Base-by-base conservation (phyloP, 2,888 invertebrate species). In the Tenthredo amoena region DNA sequence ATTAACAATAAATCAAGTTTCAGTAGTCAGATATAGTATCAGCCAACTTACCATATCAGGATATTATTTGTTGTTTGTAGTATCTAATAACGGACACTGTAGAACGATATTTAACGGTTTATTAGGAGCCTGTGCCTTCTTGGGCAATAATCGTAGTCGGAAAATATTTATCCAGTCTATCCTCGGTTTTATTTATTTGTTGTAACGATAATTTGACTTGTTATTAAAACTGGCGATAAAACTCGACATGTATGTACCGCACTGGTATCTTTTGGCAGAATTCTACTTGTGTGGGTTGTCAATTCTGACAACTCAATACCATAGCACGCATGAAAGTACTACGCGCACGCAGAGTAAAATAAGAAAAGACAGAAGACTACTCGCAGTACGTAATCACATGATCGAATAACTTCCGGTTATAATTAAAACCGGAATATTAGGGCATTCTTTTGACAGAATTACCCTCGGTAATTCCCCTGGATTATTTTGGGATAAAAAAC, bases 221-320 rank as follows among this genome's bases (percentile, higher is more conserved):
- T 65, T 31, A 50, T 18, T 65, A 65, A 34, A 18, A 37, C 37
- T 37, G 0, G 12, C 18, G 26, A 18, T 34, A 37, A 31, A 10
- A 43, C 7, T 43, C 10, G 7, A 10, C 40, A 43, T 43, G 40
- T 43, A 43, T 43, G 40, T 7, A 7, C 10, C 2, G 40, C 34
- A 2, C 40, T 40, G 6, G 12, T 15, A 15, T 47, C 47, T 10
- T 47, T 47, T 4, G 15, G 12, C 47, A 15, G 15, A 47, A 47
- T 47, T 47, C 15, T 47, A 47, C 47, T 47, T 4, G 15, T 15
- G 3, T 47, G 9, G 31, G 76, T 34, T 77, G 77, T 77, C 76
- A 77, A 77, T 77, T 77, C 77, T 65, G 72, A 81, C 43, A 74
- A 86, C 71, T 40, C 62, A 74, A 74, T 74, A 72, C 71, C 62